These are phyloP conservation scores for Sycophaga agraensis DNA, from an alignment of 1,140 invertebrate species.

Conservation along the genomic window DNA sequence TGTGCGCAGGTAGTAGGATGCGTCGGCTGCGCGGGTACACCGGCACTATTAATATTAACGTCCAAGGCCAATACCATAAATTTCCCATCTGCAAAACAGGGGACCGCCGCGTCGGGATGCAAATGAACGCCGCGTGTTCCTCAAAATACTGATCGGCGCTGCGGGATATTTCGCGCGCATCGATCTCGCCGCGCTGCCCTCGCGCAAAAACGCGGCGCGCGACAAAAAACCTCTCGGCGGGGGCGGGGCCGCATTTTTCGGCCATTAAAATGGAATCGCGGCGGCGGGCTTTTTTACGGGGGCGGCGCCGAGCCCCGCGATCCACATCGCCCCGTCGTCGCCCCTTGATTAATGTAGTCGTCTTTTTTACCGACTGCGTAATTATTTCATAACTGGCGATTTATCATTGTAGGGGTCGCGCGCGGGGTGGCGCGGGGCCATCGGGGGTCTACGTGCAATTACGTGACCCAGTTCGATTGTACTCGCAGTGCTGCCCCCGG, in stretches of 20 bases:
- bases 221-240: no score
- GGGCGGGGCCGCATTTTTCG: no score
- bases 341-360: background rate
- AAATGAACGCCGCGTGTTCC: slow-evolving; percentile 12
- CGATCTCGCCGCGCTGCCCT: background rate
- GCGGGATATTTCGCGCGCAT: background rate
- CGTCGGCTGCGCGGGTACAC: background rate
- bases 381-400: background rate
- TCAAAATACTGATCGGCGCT: slow-evolving; percentile 10
- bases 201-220: no score
- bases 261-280: no score
- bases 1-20: no score
- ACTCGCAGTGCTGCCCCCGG: no score
- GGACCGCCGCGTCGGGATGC: slow-evolving; percentile 2
- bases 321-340: no score
- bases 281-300: no score
- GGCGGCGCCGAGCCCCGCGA: no score
- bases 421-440: no score
- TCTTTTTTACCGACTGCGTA: background rate
- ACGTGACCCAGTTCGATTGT: slow-evolving; percentile 4
- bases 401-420: no score
- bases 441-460: no score
- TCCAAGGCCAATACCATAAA: slow-evolving; percentile 22
- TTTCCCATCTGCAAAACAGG: slow-evolving; percentile 24
- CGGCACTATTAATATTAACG: slow-evolving; percentile 23